Conservation (phyloP, 1,140 invertebrate species). For the Nasonia vitripennis region DNA sequence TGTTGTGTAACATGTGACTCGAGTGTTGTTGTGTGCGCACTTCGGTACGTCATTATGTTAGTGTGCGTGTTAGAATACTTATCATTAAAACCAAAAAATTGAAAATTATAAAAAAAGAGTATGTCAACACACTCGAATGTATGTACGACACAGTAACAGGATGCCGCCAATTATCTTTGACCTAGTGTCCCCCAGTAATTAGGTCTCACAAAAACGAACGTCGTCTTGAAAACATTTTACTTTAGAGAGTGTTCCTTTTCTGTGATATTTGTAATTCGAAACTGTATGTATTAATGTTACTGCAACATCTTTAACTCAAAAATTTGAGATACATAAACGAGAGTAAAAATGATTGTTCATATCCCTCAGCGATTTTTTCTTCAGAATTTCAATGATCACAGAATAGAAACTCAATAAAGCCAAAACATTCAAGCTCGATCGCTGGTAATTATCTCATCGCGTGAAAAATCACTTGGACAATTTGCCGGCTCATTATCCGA, state of each 20-base stretch:
- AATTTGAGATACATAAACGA: background rate
- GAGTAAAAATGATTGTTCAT: background rate
- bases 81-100: constrained; percentile 56
- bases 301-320: background rate
- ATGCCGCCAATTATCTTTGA: background rate
- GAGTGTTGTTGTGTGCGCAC: constrained; percentile 49
- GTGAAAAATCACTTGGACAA: constrained; percentile 52
- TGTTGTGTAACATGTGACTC: constrained; percentile 22
- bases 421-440: background rate
- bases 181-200: constrained; percentile 20
- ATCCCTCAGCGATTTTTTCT: background rate
- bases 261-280: background rate
- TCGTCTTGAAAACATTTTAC: background rate
- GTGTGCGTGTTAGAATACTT: constrained; percentile 59
- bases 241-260: background rate
- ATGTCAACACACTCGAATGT: constrained; percentile 33
- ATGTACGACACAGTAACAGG: constrained; percentile 43
- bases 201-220: background rate
- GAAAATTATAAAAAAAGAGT: constrained; percentile 64
- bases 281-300: background rate
- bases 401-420: background rate
- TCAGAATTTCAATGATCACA: background rate
- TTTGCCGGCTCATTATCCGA: background rate
- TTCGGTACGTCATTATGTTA: constrained; percentile 9
- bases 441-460: background rate